phyloP scores from a whole-genome alignment of 2,888 invertebrate species.

The Tetragonisca angustula region DNA sequence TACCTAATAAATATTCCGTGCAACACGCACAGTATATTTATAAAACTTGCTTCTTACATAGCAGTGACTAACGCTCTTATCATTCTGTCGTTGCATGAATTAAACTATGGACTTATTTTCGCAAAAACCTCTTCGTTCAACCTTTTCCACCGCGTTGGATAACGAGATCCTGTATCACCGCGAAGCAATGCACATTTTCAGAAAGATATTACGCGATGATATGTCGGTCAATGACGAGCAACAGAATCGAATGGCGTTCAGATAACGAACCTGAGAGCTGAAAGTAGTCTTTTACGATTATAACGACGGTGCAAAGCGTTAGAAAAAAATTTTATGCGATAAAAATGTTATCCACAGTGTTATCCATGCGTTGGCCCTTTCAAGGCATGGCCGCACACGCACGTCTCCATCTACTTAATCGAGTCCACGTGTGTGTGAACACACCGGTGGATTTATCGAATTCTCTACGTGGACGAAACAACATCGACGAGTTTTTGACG shows the following conservation, averaged over 20 bases:
- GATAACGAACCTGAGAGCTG: slow-evolving; percentile 6
- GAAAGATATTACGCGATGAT: slow-evolving; percentile 1
- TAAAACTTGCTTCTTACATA: no score
- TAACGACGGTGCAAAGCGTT: background rate
- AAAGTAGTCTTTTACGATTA: background rate
- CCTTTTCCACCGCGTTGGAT: background rate
- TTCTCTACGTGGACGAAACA: background rate
- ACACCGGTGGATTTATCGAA: background rate
- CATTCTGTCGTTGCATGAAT: no score
- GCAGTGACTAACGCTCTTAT: no score
- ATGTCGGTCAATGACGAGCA: background rate
- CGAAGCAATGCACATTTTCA: background rate
- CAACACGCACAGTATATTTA: no score
- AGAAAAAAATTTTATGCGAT: background rate
- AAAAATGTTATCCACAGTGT: slow-evolving; percentile 19
- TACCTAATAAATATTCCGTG: no score
- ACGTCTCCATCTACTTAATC: slow-evolving; percentile 40
- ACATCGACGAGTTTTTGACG: background rate
- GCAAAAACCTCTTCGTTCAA: background rate
- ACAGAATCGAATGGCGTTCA: background rate
- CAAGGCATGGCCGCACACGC: slow-evolving; percentile 40
- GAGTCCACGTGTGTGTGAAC: slow-evolving; percentile 15
- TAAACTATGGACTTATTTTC: no score
- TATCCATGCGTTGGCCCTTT: slow-evolving; percentile 15
- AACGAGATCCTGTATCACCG: background rate